Evolutionary conservation across 2,888 invertebrate species (phyloP), one percentile per base, ranked within the genome.

Genomic region (Acrocera orbiculus): DNA sequence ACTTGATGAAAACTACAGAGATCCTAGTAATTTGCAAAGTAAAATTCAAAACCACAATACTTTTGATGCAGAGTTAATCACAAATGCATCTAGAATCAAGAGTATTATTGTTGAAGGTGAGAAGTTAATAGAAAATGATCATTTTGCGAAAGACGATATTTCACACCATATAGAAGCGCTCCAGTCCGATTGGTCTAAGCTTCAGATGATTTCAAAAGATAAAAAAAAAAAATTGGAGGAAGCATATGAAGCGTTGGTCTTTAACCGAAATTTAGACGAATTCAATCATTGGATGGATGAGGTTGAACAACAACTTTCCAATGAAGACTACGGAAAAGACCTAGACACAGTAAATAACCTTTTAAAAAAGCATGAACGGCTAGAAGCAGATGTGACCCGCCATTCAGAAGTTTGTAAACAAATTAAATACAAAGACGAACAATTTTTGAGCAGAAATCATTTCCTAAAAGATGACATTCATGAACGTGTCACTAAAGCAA

Each of bases 41-140:
- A 95, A 95, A 63, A 83, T 92, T 17, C 92, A 95, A 56, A 89
- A 90, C 54, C 96, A 98, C 51, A 72, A 80, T 0, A 90, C 92
- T 0, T 96, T 96, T 55, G 93, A 96, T 53, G 83, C 92, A 0
- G 96, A 98, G 57, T 63, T 98, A 17, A 69, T 76, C 7, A 89
- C 92, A 14, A 95, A 92, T 57, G 76, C 86, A 45, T 77, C 78
- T 3, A 68, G 92, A 25, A 76, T 93, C 1, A 79, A 80, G 38
- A 74, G 78, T 24, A 82, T 93, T 1, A 74, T 81, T 14, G 70
- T 69, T 40, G 82, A 82, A 49, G 87, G 86, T 1, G 78, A 78
- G 46, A 66, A 70, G 9, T 64, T 82, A 2, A 76, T 79, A 4
- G 70, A 76, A 35, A 70, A 73, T 8, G 70, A 81, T n/a, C 92